Evolutionary conservation across 2,888 invertebrate species (phyloP).

Genomic region (Peribatodes rhomboidaria): DNA sequence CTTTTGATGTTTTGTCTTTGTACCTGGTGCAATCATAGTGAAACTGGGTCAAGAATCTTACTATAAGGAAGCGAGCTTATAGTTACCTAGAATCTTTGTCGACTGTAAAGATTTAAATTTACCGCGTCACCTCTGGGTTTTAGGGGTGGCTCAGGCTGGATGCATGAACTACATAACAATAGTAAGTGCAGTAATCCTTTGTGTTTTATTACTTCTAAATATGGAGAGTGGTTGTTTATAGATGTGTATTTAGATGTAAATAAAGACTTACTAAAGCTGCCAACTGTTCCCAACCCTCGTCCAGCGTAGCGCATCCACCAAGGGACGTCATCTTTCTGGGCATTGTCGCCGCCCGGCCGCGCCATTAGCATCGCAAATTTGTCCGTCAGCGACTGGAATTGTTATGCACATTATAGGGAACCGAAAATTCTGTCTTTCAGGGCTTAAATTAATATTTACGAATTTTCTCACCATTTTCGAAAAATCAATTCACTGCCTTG

Average conservation of each 20-base stretch:
- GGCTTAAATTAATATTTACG: constrained; percentile 56
- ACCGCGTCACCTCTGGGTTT: constrained; percentile 4
- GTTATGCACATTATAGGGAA: constrained; percentile 54
- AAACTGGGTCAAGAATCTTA: neutral
- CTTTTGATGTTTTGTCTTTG: neutral
- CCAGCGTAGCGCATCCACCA: constrained; percentile 97
- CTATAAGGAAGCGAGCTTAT: neutral
- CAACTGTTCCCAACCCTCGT: constrained; percentile 93
- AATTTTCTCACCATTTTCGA: constrained; percentile 78
- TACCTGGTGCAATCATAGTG: neutral
- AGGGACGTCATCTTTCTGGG: constrained; percentile 93
- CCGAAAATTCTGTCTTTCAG: constrained; percentile 29
- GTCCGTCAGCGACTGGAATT: constrained; percentile 90
- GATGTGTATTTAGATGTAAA: constrained; percentile 25
- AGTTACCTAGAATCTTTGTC: neutral
- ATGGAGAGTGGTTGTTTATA: constrained; percentile 4
- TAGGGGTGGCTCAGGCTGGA: constrained; percentile 7
- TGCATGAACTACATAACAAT: neutral
- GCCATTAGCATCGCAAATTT: constrained; percentile 93
- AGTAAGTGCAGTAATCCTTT: neutral
- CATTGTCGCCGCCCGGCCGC: constrained; percentile 92
- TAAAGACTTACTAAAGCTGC: constrained; percentile 91
- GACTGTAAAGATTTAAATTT: constrained; percentile 2
- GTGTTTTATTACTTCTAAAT: neutral
- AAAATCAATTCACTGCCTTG: constrained; percentile 81